These are phyloP conservation scores for Nemoura dubitans DNA, from an alignment of 2,888 invertebrate genomes.

Conservation along the genomic window DNA sequence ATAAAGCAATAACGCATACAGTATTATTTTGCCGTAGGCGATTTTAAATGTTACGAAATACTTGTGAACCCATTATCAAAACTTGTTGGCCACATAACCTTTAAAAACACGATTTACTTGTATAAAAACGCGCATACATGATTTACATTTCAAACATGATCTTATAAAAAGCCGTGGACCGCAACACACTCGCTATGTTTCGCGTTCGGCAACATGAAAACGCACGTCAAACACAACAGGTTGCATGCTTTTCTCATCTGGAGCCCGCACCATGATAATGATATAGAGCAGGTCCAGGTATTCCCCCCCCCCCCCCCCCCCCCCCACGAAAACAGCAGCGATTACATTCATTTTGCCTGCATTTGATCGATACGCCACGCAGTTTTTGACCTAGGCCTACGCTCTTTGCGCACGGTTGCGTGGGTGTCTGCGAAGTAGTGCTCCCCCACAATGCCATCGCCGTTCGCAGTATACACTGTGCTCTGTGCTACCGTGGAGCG, in stretches of 20 bases:
- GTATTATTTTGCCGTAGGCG: neutral
- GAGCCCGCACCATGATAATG: neutral
- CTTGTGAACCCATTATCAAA: neutral
- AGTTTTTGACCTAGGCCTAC: neutral
- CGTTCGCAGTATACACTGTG: neutral
- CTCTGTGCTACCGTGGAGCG: neutral
- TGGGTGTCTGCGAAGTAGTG: neutral
- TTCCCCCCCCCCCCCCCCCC: neutral
- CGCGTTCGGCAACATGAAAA: neutral
- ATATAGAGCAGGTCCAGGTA: conserved; percentile 7
- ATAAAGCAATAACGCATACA: neutral
- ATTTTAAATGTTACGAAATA: conserved; percentile 13
- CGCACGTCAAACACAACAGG: neutral
- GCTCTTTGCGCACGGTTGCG: neutral
- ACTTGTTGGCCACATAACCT: conserved; percentile 16
- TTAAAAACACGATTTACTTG: neutral
- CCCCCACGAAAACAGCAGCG: neutral
- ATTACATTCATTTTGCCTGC: neutral
- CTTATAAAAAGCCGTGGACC: too few species aligned
- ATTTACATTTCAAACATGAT: neutral
- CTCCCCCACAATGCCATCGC: neutral
- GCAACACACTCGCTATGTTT: too few species aligned
- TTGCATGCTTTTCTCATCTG: neutral
- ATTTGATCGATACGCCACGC: neutral
- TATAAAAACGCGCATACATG: neutral